A percentile compares a stretch with the other conserved stretches of the same genome.
These are phyloP conservation scores for Diarsia mendica DNA, from an alignment of 2,888 invertebrate species.

Conservation along the genomic window DNA sequence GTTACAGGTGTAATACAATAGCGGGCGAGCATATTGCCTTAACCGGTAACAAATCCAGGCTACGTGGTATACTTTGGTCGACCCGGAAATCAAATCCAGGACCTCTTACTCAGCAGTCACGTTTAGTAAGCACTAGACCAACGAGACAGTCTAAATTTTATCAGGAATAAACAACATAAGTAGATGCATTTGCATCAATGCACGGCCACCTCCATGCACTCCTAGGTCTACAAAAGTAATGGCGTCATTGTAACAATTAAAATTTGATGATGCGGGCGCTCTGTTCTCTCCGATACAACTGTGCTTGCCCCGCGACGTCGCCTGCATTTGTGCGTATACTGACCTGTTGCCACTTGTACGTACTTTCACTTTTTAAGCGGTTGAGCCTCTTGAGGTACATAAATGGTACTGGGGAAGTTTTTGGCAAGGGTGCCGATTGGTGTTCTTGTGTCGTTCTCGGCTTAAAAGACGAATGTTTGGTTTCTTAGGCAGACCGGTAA, in stretches of 20 bases:
- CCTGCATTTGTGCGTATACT: constrained; percentile 54
- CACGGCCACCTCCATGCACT: constrained; percentile 44
- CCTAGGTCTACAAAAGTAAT: constrained; percentile 35
- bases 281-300: constrained; percentile 74
- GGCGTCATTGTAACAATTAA: constrained; percentile 84
- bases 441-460: background rate
- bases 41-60: too few species aligned
- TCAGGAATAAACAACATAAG: too few species aligned
- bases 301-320: constrained; percentile 45
- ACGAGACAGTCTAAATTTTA: too few species aligned
- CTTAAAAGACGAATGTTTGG: background rate
- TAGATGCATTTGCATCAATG: background rate
- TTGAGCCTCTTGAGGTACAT: background rate
- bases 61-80: too few species aligned
- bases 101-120: too few species aligned
- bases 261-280: constrained; percentile 87
- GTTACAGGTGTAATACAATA: too few species aligned
- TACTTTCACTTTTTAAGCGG: constrained; percentile 20
- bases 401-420: constrained; percentile 11
- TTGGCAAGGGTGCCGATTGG: background rate
- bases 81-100: too few species aligned
- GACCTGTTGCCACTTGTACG: constrained; percentile 53
- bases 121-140: too few species aligned
- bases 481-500: background rate
- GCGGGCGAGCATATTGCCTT: too few species aligned